A percentile compares a stretch with the other conserved stretches of the same genome.
These are phyloP conservation scores for Peucedramus taeniatus DNA, from an alignment of 2,113 vertebrate species.

Conservation along the genomic window DNA sequence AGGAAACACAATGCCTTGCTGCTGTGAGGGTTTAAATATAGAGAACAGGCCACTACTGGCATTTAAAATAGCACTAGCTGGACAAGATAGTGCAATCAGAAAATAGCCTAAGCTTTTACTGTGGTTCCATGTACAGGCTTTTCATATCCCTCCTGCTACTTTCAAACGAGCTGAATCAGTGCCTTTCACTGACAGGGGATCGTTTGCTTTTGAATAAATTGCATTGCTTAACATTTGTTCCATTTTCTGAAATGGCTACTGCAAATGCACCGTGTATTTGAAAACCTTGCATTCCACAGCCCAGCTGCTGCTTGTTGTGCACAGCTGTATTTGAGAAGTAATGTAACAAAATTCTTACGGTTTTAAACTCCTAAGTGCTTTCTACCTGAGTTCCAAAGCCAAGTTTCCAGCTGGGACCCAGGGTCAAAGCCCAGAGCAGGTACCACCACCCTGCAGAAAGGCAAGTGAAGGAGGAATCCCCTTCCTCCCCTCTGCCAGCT, in stretches of 20 bases:
- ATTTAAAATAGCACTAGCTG: conserved; percentile 42
- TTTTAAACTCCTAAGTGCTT: not conserved
- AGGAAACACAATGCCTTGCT: conserved; percentile 43
- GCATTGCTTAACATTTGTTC: not conserved
- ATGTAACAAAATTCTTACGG: fast-evolving
- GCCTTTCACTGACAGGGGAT: not conserved
- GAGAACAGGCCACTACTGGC: conserved; percentile 26
- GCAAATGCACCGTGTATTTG: not conserved
- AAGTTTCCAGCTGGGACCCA: not conserved
- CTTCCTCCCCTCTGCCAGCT: not conserved
- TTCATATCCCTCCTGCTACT: not conserved
- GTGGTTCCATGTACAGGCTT: not conserved
- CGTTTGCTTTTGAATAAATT: not conserved
- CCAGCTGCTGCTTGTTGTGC: not conserved
- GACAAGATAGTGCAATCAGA: conserved; percentile 38
- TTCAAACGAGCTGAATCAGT: not conserved
- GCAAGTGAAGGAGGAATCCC: not conserved
- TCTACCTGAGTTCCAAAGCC: not conserved
- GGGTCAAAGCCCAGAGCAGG: not conserved
- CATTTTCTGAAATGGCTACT: not conserved
- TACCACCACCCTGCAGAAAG: not conserved
- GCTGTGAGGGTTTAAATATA: conserved; percentile 40
- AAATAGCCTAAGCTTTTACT: conserved; percentile 20
- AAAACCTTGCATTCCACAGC: not conserved
- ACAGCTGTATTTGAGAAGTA: not conserved